Evolutionary conservation across 2,113 vertebrate genomes (phyloP), one percentile per base, ranked within the genome.

Genomic region (Macaca mulatta): DNA sequence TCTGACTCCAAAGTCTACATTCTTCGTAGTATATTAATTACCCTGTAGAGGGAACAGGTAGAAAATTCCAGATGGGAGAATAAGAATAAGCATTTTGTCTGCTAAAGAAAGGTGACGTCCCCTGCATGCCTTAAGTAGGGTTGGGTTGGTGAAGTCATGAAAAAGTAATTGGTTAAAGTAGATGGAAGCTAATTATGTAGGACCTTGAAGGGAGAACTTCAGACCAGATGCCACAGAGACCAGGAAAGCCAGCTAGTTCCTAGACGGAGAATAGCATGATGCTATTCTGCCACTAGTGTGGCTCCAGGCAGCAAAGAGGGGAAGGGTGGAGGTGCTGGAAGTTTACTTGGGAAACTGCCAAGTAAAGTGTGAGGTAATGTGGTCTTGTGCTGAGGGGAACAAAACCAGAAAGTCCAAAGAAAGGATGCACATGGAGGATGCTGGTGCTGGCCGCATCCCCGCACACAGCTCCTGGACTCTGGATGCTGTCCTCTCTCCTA

Each of bases 401-500:
- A 30, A 3, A n/a, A 48, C 2, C 2, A 16, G 40, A 27, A 70
- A 52, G 50, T 13, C 67, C 23, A 43, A 30, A 64, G 70, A 32
- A 74, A 61, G 80, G 40, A 17, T 32, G 17, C 14, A 1, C 7
- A 17, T 9, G n/a, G 30, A 17, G 43, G 16, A 11, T 4, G 35
- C 84, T 45, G 55, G 11, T 3, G 0, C 7, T 9, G 57, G 25
- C 5, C 4, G 20, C 38, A 8, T 17, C n/a, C 10, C 43, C 3
- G 0, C 77, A 4, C 16, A n/a, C 17, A 2, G 9, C 55, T 4
- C 13, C 23, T 2, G 17, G 38, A 17, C 13, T 1, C 22, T 35
- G 18, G 0, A 50, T 8, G 38, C 80, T 1, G 4, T 57, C 6
- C 9, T 48, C 8, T 38, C 1, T 5, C 0, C 74, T 10, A 0